A percentile compares a stretch with the other conserved stretches of the same genome.
phyloP scores from a whole-genome alignment of 2,888 invertebrate species.

The Hirtodrosophila cameraria region DNA sequence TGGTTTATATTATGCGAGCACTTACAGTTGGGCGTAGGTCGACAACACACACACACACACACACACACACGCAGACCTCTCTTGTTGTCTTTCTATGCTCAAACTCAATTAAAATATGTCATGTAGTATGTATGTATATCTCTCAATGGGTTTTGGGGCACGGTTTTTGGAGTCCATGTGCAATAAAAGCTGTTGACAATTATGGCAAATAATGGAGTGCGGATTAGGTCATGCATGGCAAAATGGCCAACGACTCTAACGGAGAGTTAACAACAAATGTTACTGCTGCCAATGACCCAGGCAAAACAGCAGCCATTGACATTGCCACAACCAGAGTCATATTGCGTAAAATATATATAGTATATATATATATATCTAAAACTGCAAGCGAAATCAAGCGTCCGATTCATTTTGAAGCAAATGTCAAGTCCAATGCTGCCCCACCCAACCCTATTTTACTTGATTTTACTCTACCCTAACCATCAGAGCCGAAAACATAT shows the following conservation, averaged over 20 bases:
- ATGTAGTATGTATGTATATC: slow-evolving; percentile 9
- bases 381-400: slow-evolving; percentile 31
- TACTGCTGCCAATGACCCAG: slow-evolving; percentile 52
- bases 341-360: slow-evolving; percentile 64
- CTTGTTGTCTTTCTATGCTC: slow-evolving; percentile 13
- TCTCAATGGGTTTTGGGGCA: background rate
- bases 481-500: no score
- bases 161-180: slow-evolving; percentile 11
- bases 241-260: slow-evolving; percentile 51
- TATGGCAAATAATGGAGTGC: slow-evolving; percentile 52
- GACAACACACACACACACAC: no score
- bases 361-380: slow-evolving; percentile 3
- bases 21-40: slow-evolving; percentile 51
- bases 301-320: slow-evolving; percentile 49
- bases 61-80: no score
- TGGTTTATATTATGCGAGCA: slow-evolving; percentile 18
- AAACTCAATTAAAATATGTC: slow-evolving; percentile 55
- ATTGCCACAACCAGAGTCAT: slow-evolving; percentile 38
- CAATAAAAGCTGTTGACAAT: slow-evolving; percentile 51
- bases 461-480: no score
- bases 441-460: slow-evolving; percentile 20
- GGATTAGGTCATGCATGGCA: slow-evolving; percentile 63
- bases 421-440: slow-evolving; percentile 56
- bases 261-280: slow-evolving; percentile 17
- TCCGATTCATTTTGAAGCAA: slow-evolving; percentile 24